Conservation (phyloP, 2,113 vertebrate genomes). For the Cromileptes altivelis region DNA sequence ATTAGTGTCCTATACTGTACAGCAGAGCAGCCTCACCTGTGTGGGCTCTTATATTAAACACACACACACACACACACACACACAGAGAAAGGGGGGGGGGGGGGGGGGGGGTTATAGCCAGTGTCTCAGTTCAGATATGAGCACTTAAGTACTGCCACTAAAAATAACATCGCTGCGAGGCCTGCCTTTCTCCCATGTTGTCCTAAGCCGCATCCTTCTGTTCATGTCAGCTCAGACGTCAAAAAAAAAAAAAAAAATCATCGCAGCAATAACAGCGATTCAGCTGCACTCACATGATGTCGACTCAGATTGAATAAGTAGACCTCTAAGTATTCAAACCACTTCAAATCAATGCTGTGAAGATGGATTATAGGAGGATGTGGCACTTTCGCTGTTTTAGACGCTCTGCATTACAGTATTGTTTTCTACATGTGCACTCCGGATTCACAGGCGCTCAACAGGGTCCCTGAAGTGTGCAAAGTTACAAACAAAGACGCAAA, state of each 20-base stretch:
- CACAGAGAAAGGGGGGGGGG: not conserved
- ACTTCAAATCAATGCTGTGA: not conserved
- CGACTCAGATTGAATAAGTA: not conserved
- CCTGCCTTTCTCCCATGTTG: conserved; percentile 51
- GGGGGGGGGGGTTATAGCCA: conserved; percentile 15
- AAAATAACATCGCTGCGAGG: conserved; percentile 74
- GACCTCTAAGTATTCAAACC: not conserved
- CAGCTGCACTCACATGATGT: not conserved
- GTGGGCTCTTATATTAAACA: not conserved
- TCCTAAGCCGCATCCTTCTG: conserved; percentile 68
- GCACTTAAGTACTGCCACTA: conserved; percentile 71
- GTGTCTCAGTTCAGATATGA: conserved; percentile 51
- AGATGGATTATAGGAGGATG: too few relatives aligned
- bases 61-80: too few relatives aligned
- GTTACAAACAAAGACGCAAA: not conserved
- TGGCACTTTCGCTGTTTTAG: accelerated
- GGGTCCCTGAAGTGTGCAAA: conserved; percentile 32
- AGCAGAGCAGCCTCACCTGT: conserved; percentile 38
- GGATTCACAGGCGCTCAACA: conserved; percentile 44
- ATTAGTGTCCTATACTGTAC: conserved; percentile 22
- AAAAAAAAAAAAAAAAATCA: not conserved
- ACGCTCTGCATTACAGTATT: not conserved
- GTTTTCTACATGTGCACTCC: conserved; percentile 27
- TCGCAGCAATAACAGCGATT: conserved; percentile 13
- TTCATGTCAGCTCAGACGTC: conserved; percentile 36